Evolutionary conservation across 2,113 vertebrate genomes (phyloP).

Genomic region (Hipposideros armiger): DNA sequence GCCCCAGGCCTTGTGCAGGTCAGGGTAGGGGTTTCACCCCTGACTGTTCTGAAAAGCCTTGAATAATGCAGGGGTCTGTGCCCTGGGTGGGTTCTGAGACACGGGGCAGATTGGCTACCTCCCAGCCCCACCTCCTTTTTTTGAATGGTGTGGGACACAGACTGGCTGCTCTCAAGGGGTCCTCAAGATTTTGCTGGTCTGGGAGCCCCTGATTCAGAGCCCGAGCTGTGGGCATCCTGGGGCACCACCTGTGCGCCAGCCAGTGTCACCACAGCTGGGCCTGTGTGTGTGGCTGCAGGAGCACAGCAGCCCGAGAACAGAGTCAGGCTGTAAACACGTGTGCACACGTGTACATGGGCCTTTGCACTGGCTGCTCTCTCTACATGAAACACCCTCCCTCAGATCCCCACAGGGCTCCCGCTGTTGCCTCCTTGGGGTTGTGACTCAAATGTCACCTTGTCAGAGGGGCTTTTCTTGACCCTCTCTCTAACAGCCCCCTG

Average conservation of each 20-base stretch:
- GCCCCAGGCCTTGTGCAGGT: background rate
- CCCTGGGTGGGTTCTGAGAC: background rate
- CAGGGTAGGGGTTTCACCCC: background rate
- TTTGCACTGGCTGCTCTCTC: background rate
- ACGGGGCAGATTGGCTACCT: background rate
- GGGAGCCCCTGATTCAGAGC: background rate
- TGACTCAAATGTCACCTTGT: background rate
- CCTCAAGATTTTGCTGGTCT: background rate
- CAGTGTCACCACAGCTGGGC: too few species aligned
- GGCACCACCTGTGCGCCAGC: background rate
- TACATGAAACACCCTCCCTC: background rate
- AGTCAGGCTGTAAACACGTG: background rate
- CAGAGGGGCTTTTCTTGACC: accelerated
- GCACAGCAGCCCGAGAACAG: background rate
- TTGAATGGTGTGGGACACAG: accelerated
- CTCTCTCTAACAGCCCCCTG: background rate
- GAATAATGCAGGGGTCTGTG: background rate
- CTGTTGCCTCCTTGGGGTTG: background rate
- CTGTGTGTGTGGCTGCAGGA: background rate
- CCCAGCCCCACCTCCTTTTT: too few species aligned
- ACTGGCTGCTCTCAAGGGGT: background rate
- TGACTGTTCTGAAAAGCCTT: background rate
- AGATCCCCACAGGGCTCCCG: background rate
- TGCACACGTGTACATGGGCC: accelerated
- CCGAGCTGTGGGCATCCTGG: background rate